Percentiles rank a stretch among this genome's conserved stretches.
Conservation (phyloP, 2,888 invertebrate species). For the Perizoma affinitatum region DNA sequence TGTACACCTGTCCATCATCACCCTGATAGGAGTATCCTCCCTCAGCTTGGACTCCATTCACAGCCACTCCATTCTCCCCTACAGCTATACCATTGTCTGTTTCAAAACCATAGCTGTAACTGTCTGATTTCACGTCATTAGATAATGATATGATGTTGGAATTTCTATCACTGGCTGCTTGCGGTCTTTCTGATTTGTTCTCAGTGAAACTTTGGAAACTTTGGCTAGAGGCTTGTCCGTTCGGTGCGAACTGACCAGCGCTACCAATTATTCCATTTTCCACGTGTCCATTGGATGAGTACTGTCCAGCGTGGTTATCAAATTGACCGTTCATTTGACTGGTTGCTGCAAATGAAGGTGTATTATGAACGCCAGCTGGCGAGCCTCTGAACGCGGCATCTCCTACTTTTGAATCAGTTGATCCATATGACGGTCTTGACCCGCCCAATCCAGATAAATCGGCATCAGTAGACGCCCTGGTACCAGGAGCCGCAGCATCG, state of each 20-base stretch:
- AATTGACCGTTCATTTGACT: constrained; percentile 1
- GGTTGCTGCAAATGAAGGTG: constrained; percentile 21
- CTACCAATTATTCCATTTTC: constrained; percentile 1
- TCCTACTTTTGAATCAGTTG: constrained; percentile 72
- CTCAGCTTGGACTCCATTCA: constrained; percentile 63
- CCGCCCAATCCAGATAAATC: constrained; percentile 64
- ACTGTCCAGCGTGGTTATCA: constrained; percentile 10
- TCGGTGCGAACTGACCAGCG: constrained; percentile 9
- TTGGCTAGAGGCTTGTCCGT: constrained; percentile 25
- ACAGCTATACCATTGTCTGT: constrained; percentile 73
- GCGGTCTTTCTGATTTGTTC: constrained; percentile 49
- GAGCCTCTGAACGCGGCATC: constrained; percentile 66
- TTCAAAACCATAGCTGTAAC: constrained; percentile 65
- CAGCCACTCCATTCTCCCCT: constrained; percentile 61
- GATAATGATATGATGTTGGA: constrained; percentile 60
- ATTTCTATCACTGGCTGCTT: constrained; percentile 55
- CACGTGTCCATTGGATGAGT: neutral
- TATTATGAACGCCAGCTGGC: constrained; percentile 42
- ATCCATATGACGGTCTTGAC: constrained; percentile 68
- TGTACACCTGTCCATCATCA: constrained; percentile 71
- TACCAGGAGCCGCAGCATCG: constrained; percentile 68
- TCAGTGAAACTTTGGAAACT: constrained; percentile 26
- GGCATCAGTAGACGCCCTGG: constrained; percentile 55
- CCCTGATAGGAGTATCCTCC: constrained; percentile 71
- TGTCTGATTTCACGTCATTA: constrained; percentile 59